A percentile compares a stretch with the other conserved stretches of the same genome.
phyloP scores from a whole-genome alignment of 2,797 vertebrate species.

The Diplodus puntazzo region DNA sequence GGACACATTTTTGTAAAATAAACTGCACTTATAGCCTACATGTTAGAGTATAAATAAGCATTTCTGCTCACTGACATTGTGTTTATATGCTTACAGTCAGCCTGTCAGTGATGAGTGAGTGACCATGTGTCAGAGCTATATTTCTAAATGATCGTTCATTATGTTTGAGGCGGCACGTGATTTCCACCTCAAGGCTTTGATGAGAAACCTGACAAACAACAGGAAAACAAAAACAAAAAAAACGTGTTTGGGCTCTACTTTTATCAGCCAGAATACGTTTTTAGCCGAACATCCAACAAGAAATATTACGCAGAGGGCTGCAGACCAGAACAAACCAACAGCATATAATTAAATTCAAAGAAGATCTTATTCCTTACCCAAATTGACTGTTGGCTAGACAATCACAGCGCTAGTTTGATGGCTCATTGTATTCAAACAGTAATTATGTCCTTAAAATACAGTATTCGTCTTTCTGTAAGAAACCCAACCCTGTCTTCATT shows the following conservation, averaged over 20 bases:
- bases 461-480: slow-evolving; percentile 56
- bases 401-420: slow-evolving; percentile 68
- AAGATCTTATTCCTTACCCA: slow-evolving; percentile 60
- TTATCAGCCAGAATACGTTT: slow-evolving; percentile 9
- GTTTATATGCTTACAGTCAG: slow-evolving; percentile 5
- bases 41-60: slow-evolving; percentile 10
- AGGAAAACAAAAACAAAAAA: not conserved
- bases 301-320: slow-evolving; percentile 40
- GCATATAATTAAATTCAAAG: slow-evolving; percentile 64
- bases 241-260: slow-evolving; percentile 7
- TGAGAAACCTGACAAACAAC: not conserved
- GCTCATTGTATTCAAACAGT: slow-evolving; percentile 76
- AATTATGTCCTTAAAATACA: slow-evolving; percentile 79
- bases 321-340: slow-evolving; percentile 48
- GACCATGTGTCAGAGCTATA: slow-evolving; percentile 23
- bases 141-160: slow-evolving; percentile 12
- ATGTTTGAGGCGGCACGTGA: slow-evolving; percentile 6
- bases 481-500: slow-evolving; percentile 58
- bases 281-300: slow-evolving; percentile 4
- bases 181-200: slow-evolving; percentile 10
- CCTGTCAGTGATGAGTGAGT: slow-evolving; percentile 14
- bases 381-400: slow-evolving; percentile 64
- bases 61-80: slow-evolving; percentile 8
- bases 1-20: not conserved
- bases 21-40: not conserved